phyloP scores from a whole-genome alignment of 2,113 vertebrate species.

The Pelecanoides urinatrix region DNA sequence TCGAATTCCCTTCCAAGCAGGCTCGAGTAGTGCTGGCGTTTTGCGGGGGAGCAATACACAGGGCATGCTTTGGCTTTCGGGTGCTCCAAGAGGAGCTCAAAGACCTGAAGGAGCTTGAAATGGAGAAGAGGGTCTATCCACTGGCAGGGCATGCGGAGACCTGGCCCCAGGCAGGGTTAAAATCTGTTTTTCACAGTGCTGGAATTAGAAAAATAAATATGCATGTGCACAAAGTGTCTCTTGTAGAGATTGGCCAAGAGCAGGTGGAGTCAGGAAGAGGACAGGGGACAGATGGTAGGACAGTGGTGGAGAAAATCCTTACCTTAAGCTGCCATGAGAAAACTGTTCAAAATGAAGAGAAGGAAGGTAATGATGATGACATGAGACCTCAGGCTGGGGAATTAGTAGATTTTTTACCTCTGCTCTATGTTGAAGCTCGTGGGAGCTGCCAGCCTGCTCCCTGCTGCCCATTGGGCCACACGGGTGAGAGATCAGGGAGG shows the following conservation, averaged over 20 bases:
- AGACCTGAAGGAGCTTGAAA: background rate
- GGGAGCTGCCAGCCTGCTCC: background rate
- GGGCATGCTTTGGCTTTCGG: background rate
- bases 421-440: background rate
- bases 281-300: background rate
- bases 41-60: background rate
- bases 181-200: background rate
- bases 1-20: background rate
- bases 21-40: background rate
- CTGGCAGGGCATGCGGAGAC: background rate
- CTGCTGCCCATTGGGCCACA: rapidly evolving
- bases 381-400: background rate
- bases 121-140: background rate
- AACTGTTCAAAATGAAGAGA: background rate
- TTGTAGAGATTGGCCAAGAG: background rate
- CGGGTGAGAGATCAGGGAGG: rapidly evolving
- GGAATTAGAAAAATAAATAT: background rate
- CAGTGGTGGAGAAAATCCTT: background rate
- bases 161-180: background rate
- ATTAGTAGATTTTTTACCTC: background rate
- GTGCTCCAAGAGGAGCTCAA: background rate
- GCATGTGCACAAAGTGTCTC: background rate
- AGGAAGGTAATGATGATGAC: background rate
- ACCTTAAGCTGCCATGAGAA: background rate
- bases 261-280: background rate